These are phyloP conservation scores for Mystacornis crossleyi DNA, from an alignment of 2,113 vertebrate species.

Conservation along the genomic window DNA sequence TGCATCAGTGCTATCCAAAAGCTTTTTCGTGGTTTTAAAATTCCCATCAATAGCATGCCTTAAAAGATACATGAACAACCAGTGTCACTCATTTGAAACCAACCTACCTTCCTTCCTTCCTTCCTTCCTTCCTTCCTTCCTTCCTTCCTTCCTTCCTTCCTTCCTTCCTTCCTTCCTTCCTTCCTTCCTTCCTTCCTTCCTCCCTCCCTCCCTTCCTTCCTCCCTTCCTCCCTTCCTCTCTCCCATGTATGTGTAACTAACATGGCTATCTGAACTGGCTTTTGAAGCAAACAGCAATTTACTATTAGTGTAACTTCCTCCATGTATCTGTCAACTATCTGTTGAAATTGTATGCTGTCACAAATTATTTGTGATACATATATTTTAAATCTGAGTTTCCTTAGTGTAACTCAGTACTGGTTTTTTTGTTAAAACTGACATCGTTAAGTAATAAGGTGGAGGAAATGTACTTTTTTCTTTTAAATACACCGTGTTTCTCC, in stretches of 20 bases:
- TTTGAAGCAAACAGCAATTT: not conserved
- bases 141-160: not conserved
- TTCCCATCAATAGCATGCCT: not conserved
- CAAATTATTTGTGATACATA: not conserved
- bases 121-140: not conserved
- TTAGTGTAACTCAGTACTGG: not conserved
- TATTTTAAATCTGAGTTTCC: not conserved
- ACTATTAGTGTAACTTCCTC: not conserved
- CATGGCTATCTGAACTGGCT: not conserved
- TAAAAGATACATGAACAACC: not conserved
- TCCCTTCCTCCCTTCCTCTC: accelerated
- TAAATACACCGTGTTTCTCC: not conserved
- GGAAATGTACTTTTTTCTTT: not conserved
- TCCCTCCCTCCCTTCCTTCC: too few species aligned
- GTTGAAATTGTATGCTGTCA: not conserved
- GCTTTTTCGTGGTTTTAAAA: not conserved
- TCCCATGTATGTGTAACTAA: not conserved
- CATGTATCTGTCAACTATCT: not conserved
- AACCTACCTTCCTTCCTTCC: not conserved
- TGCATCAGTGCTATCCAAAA: not conserved
- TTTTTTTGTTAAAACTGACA: not conserved
- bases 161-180: not conserved
- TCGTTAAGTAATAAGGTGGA: not conserved
- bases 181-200: too few species aligned
- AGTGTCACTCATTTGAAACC: not conserved